Evolutionary conservation across 2,113 vertebrate genomes (phyloP).

Genomic region (Propithecus coquereli): DNA sequence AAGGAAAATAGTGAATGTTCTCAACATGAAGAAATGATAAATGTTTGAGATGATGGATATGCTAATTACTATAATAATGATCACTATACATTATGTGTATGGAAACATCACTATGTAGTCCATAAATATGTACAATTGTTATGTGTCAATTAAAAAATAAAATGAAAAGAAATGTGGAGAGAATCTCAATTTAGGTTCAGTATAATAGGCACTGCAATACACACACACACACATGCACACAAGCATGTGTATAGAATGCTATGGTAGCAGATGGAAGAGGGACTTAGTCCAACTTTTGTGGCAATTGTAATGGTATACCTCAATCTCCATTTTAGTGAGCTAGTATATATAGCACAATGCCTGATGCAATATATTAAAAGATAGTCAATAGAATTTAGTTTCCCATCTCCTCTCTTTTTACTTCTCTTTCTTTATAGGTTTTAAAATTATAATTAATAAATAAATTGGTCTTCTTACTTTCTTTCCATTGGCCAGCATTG

Average conservation of each 20-base stretch:
- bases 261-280: rapidly evolving
- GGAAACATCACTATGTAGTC: neutral
- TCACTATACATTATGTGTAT: neutral
- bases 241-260: neutral
- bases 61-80: neutral
- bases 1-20: neutral
- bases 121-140: neutral
- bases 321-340: neutral
- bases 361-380: neutral
- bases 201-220: neutral
- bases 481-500: neutral
- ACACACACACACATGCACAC: too few species aligned
- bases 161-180: neutral
- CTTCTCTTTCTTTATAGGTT: neutral
- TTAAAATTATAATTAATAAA: neutral
- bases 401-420: neutral
- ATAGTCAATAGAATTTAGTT: neutral
- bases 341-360: neutral
- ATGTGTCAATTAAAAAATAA: neutral
- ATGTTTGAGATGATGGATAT: neutral
- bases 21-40: neutral
- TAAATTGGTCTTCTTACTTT: neutral
- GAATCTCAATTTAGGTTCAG: neutral
- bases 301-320: neutral
- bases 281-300: neutral